Evolutionary conservation across 2,797 vertebrate genomes (phyloP).

Genomic region (Sitta carolinensis): DNA sequence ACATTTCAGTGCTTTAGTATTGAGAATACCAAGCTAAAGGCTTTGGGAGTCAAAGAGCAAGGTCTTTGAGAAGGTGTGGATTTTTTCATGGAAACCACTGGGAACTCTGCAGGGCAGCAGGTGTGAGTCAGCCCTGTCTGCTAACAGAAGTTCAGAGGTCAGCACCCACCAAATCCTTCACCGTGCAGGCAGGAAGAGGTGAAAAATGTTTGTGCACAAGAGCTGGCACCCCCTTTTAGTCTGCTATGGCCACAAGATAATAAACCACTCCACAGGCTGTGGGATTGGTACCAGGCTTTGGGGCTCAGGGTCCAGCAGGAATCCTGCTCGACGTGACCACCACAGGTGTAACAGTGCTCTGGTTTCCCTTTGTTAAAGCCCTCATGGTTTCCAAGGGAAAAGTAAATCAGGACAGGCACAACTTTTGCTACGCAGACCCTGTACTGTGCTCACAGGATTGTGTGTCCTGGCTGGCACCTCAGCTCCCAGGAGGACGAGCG

Average conservation of each 20-base stretch:
- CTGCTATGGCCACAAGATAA: not conserved
- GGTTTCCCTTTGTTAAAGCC: not conserved
- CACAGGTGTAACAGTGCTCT: fast-evolving
- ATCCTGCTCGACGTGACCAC: fast-evolving
- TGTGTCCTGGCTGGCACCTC: not conserved
- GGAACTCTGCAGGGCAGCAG: not conserved
- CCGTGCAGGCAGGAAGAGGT: fast-evolving
- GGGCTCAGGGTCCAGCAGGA: not conserved
- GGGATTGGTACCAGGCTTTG: not conserved
- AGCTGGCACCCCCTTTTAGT: not conserved
- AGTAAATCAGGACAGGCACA: not conserved
- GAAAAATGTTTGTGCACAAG: not conserved
- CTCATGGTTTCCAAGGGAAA: not conserved
- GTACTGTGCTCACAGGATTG: fast-evolving
- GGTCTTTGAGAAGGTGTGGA: not conserved
- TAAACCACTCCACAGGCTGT: not conserved
- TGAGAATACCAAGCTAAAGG: not conserved
- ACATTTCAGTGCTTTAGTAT: not conserved
- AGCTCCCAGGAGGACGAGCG: fast-evolving
- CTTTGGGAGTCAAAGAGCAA: not conserved
- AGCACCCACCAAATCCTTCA: not conserved
- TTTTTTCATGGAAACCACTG: no score
- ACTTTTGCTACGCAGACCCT: fast-evolving
- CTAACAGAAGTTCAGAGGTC: not conserved
- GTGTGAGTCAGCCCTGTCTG: not conserved